Base-by-base conservation (phyloP, 1,140 invertebrate species). In the Ceratoteleas bidentatus region DNA sequence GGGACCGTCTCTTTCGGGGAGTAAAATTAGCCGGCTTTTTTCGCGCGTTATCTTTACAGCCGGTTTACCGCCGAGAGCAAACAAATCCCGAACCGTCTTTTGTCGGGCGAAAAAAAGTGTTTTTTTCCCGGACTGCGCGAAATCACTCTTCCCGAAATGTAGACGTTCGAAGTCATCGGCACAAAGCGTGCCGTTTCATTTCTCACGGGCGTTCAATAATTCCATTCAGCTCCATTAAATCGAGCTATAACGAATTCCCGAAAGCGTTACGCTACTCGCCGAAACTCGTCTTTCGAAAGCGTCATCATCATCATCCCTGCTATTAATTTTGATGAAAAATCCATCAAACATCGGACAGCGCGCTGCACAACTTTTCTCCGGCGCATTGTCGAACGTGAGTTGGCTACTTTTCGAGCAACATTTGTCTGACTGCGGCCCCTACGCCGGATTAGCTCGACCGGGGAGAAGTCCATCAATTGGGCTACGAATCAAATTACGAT, bases 311-410 rank as follows among this genome's bases (percentile, higher is more conserved):
- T 83, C 80, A 78, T 77, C 74, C 69, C 64, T 77, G 74, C 80
- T 78, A 83, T 83, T 83, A 83, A 83, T 83, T 83, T 78, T 70
- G 74, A 78, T 83, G 80, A 83, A 83, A 83, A 83, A 83, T 78
- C 69, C 80, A 83, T 83, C 80, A 74, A 74, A 74, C 64, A 64
- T 66, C 60, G 70, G 74, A 78, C 74, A 79, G 81, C 75, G 61
- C 32, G 70, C 53, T 75, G 81, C 75, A 79, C 65, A 78, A 78
- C 79, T 78, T 78, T 83, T 78, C 69, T 70, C 50, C 53, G 66
- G 56, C 57, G 80, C 64, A 83, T 83, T 83, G 80, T 78, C 80
- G 74, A 65, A 74, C 69, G 80, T 77, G 80, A 83, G 80, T 77
- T 74, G 69, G 74, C 64, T 77, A 79, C 81, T 78, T 83, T 83